These are phyloP conservation scores for Holothuria scabra DNA, from an alignment of 53 echinoderm and acorn worm species.

Conservation along the genomic window DNA sequence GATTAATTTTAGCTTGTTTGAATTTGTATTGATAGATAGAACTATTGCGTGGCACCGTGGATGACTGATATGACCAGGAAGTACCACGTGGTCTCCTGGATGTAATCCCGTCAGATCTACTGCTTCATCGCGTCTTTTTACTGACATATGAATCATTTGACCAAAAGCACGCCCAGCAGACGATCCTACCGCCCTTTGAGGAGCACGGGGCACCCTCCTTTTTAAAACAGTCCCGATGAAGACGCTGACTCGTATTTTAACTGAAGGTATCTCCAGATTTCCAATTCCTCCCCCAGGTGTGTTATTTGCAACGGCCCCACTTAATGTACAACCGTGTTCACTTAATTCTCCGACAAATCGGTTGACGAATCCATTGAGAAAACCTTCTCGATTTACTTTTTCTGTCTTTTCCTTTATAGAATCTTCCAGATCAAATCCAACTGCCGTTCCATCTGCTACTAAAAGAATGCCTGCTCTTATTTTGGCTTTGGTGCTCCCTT, in stretches of 20 bases:
- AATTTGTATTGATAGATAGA: neutral
- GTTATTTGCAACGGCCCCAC: conserved; percentile 21
- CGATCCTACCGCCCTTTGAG: conserved; percentile 22
- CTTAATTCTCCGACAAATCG: neutral
- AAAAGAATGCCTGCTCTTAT: conserved; percentile 18
- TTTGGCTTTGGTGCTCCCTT: conserved; percentile 12
- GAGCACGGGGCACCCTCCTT: conserved; percentile 1
- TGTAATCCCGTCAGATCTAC: conserved; percentile 22
- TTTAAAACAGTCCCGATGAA: conserved; percentile 24
- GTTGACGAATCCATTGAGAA: conserved; percentile 9
- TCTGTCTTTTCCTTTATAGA: neutral
- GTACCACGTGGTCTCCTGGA: conserved; percentile 61
- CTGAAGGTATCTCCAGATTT: neutral
- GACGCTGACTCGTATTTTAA: conserved; percentile 10
- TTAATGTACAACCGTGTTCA: neutral
- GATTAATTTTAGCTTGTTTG: conserved; percentile 53
- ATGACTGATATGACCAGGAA: conserved; percentile 54
- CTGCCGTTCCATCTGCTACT: conserved; percentile 9
- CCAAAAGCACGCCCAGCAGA: conserved; percentile 11
- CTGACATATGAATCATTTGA: conserved; percentile 37
- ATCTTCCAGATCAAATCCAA: conserved; percentile 23
- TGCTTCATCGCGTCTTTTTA: conserved; percentile 15
- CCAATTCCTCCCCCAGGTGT: conserved; percentile 29
- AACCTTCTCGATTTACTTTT: neutral
- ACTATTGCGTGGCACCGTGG: conserved; percentile 70